A percentile compares a stretch with the other conserved stretches of the same genome.
Evolutionary conservation across 2,888 invertebrate species (phyloP).

Genomic region (Micoletzkya japonica): DNA sequence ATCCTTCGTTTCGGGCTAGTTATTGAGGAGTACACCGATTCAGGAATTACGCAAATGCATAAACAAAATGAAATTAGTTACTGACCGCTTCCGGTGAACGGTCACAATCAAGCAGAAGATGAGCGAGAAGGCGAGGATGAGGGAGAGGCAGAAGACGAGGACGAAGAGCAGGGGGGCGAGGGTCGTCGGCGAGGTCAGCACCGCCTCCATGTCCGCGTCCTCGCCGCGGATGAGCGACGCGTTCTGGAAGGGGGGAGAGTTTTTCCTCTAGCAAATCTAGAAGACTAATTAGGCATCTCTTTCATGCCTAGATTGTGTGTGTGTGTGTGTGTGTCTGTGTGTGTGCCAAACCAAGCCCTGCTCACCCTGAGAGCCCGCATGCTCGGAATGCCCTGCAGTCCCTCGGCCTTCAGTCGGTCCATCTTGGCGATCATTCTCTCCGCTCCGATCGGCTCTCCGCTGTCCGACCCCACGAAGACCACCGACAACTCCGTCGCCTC

Average conservation of each 20-base stretch:
- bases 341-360: too few relatives aligned
- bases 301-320: not conserved
- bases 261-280: not conserved
- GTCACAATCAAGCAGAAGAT: slow-evolving; percentile 15
- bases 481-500: not conserved
- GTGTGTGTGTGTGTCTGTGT: not conserved
- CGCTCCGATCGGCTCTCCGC: slow-evolving; percentile 18
- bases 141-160: not conserved
- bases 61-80: not conserved
- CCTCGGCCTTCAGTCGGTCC: slow-evolving; percentile 22
- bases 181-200: not conserved
- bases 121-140: not conserved
- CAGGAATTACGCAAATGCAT: not conserved
- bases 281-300: not conserved
- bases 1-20: too few relatives aligned
- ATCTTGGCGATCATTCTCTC: slow-evolving; percentile 23
- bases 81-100: slow-evolving; percentile 4
- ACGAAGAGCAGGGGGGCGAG: slow-evolving; percentile 15
- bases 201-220: not conserved
- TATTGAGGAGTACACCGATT: too few relatives aligned
- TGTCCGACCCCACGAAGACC: slow-evolving; percentile 16
- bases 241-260: not conserved
- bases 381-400: slow-evolving; percentile 1
- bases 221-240: not conserved
- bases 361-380: slow-evolving; percentile 5